A percentile compares a stretch with the other conserved stretches of the same genome.
Conservation (phyloP, 2,797 vertebrate species). For the Rhinatrema bivittatum region DNA sequence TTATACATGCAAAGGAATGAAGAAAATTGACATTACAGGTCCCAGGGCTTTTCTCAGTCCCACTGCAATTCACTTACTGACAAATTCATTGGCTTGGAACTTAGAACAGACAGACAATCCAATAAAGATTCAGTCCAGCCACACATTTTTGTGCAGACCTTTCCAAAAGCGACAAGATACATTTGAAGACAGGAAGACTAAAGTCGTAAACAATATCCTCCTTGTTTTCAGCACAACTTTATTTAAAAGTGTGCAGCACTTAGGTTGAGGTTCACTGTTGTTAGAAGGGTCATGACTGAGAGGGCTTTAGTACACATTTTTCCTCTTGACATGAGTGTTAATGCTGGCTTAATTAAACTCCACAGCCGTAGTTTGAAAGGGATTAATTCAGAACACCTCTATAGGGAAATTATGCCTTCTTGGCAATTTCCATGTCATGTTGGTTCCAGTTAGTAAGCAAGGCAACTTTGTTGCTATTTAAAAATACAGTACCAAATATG, state of each 20-base stretch:
- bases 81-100: conserved; percentile 22
- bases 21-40: conserved; percentile 3
- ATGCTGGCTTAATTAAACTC: conserved; percentile 26
- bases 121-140: neutral
- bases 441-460: neutral
- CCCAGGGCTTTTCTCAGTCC: conserved; percentile 9
- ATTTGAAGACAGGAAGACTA: conserved; percentile 14
- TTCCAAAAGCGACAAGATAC: conserved; percentile 11
- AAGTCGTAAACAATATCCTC: conserved; percentile 3
- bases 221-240: neutral
- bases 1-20: neutral
- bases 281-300: conserved; percentile 13
- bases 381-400: conserved; percentile 5
- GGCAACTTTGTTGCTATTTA: neutral
- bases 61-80: conserved; percentile 11
- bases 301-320: neutral
- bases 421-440: neutral
- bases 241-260: neutral
- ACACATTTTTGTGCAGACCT: neutral
- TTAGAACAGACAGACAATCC: neutral
- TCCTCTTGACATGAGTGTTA: neutral
- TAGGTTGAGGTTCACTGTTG: neutral
- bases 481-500: neutral
- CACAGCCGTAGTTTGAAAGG: neutral
- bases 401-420: neutral